Base-by-base conservation (phyloP, 37 sponge, comb jelly and placozoan genomes). In the Beroe ovata region DNA sequence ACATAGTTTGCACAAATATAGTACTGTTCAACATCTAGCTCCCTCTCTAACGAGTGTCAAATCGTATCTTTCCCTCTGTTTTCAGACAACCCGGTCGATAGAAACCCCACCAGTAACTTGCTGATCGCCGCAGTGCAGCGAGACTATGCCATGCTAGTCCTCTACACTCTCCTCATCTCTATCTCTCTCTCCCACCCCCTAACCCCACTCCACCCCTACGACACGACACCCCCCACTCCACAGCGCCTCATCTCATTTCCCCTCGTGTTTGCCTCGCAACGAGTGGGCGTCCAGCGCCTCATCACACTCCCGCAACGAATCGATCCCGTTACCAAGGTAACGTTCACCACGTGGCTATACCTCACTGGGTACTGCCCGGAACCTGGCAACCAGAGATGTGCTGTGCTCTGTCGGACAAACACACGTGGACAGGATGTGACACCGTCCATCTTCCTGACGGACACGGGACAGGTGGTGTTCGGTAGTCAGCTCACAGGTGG, bases 261-360 rank as follows among this genome's bases (percentile, higher is more conserved):
- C 47, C 26, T 77, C 38, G 28, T 77, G n/a, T 77, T 77, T 4
- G 0, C 25, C 26, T 77, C 84, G 18, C 84, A 77, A 77, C 84
- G 84, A n/a, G 54, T 42, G 19, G 84, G 84, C 16, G 41, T 77
- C 26, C 38, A 36, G 36, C 84, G 84, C n/a, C 23, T 42, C 8
- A 39, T 77, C 47, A 33, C 35, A n/a, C 26, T 42, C 28, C 84
- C 84, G 1, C 54, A 39, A 25, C 39, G 21, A 77, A 8, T 77
- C 28, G 26, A 30, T 54, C 23, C 54, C 14, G 20, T 42, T 2
- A 23, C 84, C 8, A 77, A 42, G n/a, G 23, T 77, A 38, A 77
- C 84, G 4, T 42, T 77, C 28, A 77, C 84, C 0, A 77, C 84
- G 1, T 77, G 84, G 84, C 42, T 77, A 18, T 77, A 40, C 84